Evolutionary conservation across 2,888 invertebrate genomes (phyloP).

Genomic region (Bedellia somnulentella): DNA sequence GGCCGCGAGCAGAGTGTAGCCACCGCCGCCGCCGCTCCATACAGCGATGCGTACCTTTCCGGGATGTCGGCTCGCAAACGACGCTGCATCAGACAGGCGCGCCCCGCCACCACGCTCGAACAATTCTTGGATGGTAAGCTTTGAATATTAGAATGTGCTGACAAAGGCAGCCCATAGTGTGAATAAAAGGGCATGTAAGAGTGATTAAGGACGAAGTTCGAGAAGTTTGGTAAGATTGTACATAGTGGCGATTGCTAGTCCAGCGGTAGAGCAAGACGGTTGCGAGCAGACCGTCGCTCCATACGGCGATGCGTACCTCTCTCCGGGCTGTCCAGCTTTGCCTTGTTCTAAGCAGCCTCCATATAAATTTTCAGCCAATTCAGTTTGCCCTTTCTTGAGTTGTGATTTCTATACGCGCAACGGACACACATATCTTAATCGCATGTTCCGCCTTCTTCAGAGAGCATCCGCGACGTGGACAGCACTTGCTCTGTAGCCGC

Average conservation of each 20-base stretch:
- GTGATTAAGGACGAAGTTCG: background rate
- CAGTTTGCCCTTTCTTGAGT: too few species aligned
- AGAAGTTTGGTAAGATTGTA: background rate
- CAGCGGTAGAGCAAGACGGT: background rate
- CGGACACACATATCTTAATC: too few species aligned
- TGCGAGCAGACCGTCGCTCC: background rate
- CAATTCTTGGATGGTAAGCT: constrained; percentile 29
- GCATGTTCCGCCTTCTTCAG: constrained; percentile 14
- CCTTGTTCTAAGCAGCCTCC: too few species aligned
- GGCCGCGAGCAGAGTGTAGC: constrained; percentile 70
- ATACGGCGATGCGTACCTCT: background rate
- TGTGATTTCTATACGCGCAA: too few species aligned
- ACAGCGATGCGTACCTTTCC: constrained; percentile 88
- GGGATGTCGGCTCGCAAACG: constrained; percentile 90
- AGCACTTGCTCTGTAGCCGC: background rate
- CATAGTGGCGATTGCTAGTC: background rate
- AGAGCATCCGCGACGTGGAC: constrained; percentile 19
- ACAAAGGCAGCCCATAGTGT: background rate
- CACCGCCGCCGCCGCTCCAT: constrained; percentile 54
- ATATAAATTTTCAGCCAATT: too few species aligned
- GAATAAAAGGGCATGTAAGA: background rate
- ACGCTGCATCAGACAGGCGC: constrained; percentile 62
- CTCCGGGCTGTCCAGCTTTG: too few species aligned
- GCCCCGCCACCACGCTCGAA: constrained; percentile 27
- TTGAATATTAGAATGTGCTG: background rate